These are phyloP conservation scores for Enteromius unitaeniatus DNA, from an alignment of 2,797 vertebrate species.

Conservation along the genomic window DNA sequence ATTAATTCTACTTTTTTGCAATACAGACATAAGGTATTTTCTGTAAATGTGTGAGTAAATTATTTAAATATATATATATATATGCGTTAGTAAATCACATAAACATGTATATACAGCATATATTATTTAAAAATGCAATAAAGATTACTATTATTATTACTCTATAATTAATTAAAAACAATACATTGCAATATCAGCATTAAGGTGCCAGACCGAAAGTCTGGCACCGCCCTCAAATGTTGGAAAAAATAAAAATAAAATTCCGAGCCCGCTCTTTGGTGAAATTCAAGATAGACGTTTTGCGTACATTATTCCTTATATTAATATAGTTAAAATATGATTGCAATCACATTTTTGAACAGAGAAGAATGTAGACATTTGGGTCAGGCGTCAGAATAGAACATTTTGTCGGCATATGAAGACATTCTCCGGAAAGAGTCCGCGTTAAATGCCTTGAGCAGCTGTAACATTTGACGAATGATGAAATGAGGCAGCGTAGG, in stretches of 20 bases:
- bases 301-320: background rate
- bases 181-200: background rate
- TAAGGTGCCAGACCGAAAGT: background rate
- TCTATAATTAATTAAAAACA: too few relatives aligned
- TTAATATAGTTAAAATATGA: background rate
- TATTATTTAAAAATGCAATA: too few relatives aligned
- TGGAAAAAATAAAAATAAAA: too few relatives aligned
- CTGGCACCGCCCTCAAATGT: background rate
- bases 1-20: background rate
- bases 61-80: too few relatives aligned
- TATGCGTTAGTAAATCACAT: too few relatives aligned
- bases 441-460: conserved; percentile 4
- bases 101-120: too few relatives aligned
- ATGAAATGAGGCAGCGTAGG: conserved; percentile 25
- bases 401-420: background rate
- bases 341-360: background rate
- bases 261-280: background rate
- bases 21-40: background rate
- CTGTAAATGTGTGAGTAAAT: background rate
- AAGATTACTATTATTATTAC: too few relatives aligned
- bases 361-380: background rate
- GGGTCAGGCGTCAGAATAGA: background rate
- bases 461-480: conserved; percentile 23
- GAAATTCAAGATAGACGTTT: background rate
- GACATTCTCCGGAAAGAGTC: background rate